A percentile compares a stretch with the other conserved stretches of the same genome.
Evolutionary conservation across 92 coral and sea anemone species (phyloP).

Genomic region (Actinostola sp.): DNA sequence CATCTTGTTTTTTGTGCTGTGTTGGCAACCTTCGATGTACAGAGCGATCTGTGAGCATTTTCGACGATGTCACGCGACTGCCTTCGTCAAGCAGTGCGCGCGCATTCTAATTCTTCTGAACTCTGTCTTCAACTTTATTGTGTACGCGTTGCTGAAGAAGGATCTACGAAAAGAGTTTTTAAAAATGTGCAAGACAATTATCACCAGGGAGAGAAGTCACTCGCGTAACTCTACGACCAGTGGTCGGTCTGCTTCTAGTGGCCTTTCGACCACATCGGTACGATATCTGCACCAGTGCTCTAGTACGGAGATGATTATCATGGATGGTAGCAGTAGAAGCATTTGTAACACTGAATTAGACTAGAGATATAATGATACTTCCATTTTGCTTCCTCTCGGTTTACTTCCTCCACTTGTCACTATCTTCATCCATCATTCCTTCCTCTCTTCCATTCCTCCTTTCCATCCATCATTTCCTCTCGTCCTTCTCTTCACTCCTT

Average conservation of each 20-base stretch:
- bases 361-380: too few relatives aligned
- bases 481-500: too few relatives aligned
- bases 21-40: slow-evolving; percentile 35
- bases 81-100: slow-evolving; percentile 10
- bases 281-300: slow-evolving; percentile 4
- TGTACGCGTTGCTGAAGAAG: slow-evolving; percentile 25
- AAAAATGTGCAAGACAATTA: not conserved
- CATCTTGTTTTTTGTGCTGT: slow-evolving; percentile 22
- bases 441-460: too few relatives aligned
- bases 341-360: not conserved
- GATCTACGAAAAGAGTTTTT: slow-evolving; percentile 26
- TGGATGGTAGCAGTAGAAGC: not conserved
- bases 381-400: too few relatives aligned
- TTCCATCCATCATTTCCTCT: too few relatives aligned
- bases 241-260: slow-evolving; percentile 19
- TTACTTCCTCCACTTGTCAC: too few relatives aligned
- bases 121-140: slow-evolving; percentile 13
- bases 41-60: slow-evolving; percentile 20
- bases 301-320: not conserved
- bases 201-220: slow-evolving; percentile 5
- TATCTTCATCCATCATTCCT: too few relatives aligned
- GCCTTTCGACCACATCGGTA: slow-evolving; percentile 9
- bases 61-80: slow-evolving; percentile 11
- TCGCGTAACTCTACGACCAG: slow-evolving; percentile 4
- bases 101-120: slow-evolving; percentile 27